Base-by-base conservation (phyloP, 2,113 vertebrate genomes). In the Drymodes brunneopygia region DNA sequence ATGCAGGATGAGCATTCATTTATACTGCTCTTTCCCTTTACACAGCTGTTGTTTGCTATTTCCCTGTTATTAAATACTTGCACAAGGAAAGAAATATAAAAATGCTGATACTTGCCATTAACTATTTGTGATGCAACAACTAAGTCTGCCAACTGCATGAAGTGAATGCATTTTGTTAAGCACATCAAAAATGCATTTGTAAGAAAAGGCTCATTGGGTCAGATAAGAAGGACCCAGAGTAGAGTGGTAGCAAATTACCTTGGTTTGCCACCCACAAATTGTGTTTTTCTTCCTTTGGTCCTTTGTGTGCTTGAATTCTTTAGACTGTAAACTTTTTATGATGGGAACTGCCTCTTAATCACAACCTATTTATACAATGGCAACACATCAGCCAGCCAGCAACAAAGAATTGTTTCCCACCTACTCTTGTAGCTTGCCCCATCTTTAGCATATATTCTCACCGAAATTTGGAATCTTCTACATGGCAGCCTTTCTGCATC, bases 41-140 rank as follows among this genome's bases (percentile, higher is more conserved):
- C 94, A 79, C 96, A 96, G 96, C 96, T 97, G 96, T 96, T 97
- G 95, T 97, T 97, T 96, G 94, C 96, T 88, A 90, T 96, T 95
- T 96, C 95, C 95, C 95, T 60, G 85, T 96, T 97, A 97, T 96
- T 96, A 97, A 96, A 96, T 96, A 96, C 95, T 96, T 90, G 92
- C 95, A 97, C 93, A 93, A 92, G 95, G 93, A 96, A 96, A 96
- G 90, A 96, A 96, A 96, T 95, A 96, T 84, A 94, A 97, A 97
- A 97, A 96, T 96, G 95, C 96, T 97, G 95, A 97, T 97, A 96
- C 92, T 96, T 96, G 94, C 95, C 90, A 71, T 96, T 96, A 96
- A 97, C 95, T 96, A 97, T 97, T 97, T 97, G 96, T 92, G 96
- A 96, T 96, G 95, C 96, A 94, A 97, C 90, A 95, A 94, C 93